Conservation (phyloP, 2,113 vertebrate species). For the Nannospalax galili region DNA sequence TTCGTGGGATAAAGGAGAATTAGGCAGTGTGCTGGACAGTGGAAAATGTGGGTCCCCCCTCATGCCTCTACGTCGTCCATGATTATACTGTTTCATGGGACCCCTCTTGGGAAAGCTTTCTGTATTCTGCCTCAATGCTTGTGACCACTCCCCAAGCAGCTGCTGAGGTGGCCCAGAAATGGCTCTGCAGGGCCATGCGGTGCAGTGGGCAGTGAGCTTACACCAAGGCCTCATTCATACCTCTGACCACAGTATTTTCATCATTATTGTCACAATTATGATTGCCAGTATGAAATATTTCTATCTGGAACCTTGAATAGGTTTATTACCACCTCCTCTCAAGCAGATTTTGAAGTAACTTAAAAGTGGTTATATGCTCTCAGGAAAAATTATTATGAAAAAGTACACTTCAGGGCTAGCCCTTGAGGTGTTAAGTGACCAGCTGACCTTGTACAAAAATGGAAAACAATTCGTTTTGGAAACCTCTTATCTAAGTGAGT, state of each 20-base stretch:
- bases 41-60: background rate
- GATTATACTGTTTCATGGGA: background rate
- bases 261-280: background rate
- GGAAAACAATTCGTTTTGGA: background rate
- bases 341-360: constrained; percentile 12
- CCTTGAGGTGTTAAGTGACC: constrained; percentile 38
- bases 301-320: background rate
- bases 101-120: background rate
- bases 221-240: background rate
- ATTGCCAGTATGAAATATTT: background rate
- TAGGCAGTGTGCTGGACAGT: background rate
- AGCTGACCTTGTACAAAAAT: background rate
- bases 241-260: background rate
- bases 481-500: constrained; percentile 26
- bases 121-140: background rate
- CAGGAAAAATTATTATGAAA: constrained; percentile 23
- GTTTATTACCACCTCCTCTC: background rate
- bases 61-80: background rate
- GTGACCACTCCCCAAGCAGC: background rate
- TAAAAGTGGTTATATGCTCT: background rate
- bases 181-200: background rate
- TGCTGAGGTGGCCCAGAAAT: background rate
- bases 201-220: background rate
- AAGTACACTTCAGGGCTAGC: constrained; percentile 14
- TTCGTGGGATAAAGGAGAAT: background rate